Percentiles rank a stretch among this genome's conserved stretches.
phyloP scores from a whole-genome alignment of 92 coral and sea anemone species.

The Zoanthus solanderi region DNA sequence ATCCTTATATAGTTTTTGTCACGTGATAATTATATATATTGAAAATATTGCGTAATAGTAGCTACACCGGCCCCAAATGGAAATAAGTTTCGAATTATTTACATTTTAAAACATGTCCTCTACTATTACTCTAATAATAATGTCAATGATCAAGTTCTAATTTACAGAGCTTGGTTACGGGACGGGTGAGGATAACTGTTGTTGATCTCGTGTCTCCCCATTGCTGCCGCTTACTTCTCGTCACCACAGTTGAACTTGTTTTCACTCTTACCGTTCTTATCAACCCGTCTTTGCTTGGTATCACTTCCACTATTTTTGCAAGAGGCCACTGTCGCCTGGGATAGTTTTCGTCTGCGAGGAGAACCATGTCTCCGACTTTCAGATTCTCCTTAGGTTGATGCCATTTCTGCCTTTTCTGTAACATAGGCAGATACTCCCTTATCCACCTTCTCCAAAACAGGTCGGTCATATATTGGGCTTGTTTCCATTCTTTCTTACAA shows the following conservation, averaged over 20 bases:
- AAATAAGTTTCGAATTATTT: no score
- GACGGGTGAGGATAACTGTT: constrained; percentile 18
- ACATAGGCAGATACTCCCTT: neutral
- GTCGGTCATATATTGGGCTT: neutral
- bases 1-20: no score
- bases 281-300: neutral
- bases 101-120: no score
- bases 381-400: neutral
- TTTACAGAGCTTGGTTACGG: constrained; percentile 3
- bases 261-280: constrained; percentile 7
- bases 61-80: no score
- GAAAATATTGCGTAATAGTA: no score
- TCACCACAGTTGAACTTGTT: neutral
- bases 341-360: neutral
- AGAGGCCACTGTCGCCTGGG: constrained; percentile 41
- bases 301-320: constrained; percentile 6
- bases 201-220: neutral
- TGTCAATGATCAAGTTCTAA: no score
- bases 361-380: neutral
- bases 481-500: constrained; percentile 17
- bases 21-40: no score
- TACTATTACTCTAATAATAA: neutral
- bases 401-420: constrained; percentile 21
- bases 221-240: neutral
- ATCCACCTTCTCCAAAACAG: neutral